phyloP scores from a whole-genome alignment of 2,797 vertebrate genomes.

The Calcarius lapponicus region DNA sequence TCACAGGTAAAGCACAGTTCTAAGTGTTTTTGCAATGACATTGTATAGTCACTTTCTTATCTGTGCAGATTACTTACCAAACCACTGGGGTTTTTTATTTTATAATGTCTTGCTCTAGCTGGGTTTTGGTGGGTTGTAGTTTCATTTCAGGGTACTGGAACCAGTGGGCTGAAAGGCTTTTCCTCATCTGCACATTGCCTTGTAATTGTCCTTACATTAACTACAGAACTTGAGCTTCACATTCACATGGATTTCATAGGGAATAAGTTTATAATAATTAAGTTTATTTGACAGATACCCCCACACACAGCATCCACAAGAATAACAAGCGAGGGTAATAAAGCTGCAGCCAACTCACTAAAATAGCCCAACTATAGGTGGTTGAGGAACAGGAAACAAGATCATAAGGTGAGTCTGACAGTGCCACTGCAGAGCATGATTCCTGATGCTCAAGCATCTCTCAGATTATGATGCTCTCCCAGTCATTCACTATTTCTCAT shows the following conservation, averaged over 20 bases:
- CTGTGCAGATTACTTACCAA: slow-evolving; percentile 9
- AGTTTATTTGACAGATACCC: neutral
- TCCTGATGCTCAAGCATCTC: neutral
- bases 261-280: neutral
- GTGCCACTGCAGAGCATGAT: neutral
- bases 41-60: slow-evolving; percentile 43
- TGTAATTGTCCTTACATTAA: neutral
- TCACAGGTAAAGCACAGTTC: neutral
- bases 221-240: neutral
- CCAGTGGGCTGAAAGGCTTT: neutral
- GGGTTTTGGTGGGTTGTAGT: neutral
- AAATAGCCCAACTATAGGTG: neutral
- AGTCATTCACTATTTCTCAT: neutral
- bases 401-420: neutral
- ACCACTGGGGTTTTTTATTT: neutral
- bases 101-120: neutral
- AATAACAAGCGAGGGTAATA: neutral
- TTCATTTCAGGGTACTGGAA: neutral
- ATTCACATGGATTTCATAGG: neutral
- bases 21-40: neutral
- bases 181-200: neutral
- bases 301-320: neutral
- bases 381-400: neutral
- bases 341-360: neutral
- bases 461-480: neutral